These are phyloP conservation scores for Formica selysi DNA, from an alignment of 1,140 invertebrate species.

Conservation along the genomic window DNA sequence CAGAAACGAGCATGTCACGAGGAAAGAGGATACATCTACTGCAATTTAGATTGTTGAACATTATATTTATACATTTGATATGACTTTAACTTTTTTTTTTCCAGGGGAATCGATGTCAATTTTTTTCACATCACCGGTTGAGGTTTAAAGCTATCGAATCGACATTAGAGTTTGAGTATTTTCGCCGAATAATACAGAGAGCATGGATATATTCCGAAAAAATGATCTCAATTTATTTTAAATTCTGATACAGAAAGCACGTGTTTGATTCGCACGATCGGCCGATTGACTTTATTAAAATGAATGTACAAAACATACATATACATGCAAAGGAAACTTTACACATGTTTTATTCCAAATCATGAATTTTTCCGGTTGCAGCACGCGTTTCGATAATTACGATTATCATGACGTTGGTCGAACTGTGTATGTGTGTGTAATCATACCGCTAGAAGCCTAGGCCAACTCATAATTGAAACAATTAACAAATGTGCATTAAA, in stretches of 20 bases:
- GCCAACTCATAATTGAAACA: constrained; percentile 34
- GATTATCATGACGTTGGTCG: background rate
- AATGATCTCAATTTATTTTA: constrained; percentile 12
- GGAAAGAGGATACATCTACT: background rate
- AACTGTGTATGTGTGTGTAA: background rate
- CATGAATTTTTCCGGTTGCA: background rate
- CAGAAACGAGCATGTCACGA: background rate
- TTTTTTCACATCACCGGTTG: background rate
- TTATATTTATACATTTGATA: background rate
- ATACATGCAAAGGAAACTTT: background rate
- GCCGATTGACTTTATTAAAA: constrained; percentile 20
- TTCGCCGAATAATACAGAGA: background rate
- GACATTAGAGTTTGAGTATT: background rate
- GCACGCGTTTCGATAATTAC: constrained; percentile 26
- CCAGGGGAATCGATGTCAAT: background rate
- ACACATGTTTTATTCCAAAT: constrained; percentile 13
- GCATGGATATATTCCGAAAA: constrained; percentile 9
- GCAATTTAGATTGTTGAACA: background rate
- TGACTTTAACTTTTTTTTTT: background rate
- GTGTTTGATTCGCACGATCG: background rate
- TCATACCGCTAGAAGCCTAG: background rate
- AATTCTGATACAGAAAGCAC: background rate
- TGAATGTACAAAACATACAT: background rate
- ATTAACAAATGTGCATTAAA: too few relatives aligned
- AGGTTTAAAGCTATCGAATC: background rate